These are phyloP conservation scores for Eurystomus glaucurus DNA, from an alignment of 2,797 vertebrate genomes.

Conservation along the genomic window DNA sequence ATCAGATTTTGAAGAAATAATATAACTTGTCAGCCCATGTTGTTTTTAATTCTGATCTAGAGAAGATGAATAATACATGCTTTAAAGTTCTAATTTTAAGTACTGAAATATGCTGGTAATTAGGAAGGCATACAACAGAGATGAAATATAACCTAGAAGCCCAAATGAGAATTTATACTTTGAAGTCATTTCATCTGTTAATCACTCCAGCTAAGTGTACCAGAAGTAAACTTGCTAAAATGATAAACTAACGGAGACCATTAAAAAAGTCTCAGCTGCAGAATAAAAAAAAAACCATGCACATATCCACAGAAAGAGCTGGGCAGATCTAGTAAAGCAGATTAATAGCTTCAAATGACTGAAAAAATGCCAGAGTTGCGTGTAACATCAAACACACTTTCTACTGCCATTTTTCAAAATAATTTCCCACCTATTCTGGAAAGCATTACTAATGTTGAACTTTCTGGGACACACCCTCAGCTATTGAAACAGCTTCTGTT, in stretches of 20 bases:
- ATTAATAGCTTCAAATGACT: not conserved
- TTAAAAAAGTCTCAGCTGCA: slow-evolving; percentile 15
- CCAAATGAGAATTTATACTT: slow-evolving; percentile 30
- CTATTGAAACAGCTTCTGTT: not conserved
- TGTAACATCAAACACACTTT: not conserved
- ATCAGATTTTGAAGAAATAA: slow-evolving; percentile 8
- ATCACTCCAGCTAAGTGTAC: slow-evolving; percentile 1
- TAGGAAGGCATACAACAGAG: slow-evolving; percentile 50
- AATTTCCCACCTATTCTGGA: slow-evolving; percentile 26
- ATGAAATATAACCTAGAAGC: slow-evolving; percentile 21
- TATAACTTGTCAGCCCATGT: not conserved
- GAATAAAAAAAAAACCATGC: not conserved
- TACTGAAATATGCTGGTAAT: slow-evolving; percentile 13
- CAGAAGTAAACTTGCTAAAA: slow-evolving; percentile 21
- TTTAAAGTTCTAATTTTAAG: slow-evolving; percentile 33
- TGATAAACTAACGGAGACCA: not conserved
- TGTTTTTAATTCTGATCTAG: not conserved
- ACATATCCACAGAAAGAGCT: not conserved
- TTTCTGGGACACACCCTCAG: slow-evolving; percentile 3
- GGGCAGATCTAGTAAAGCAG: not conserved
- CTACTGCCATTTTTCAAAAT: slow-evolving; percentile 23
- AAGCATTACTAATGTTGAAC: slow-evolving; percentile 26
- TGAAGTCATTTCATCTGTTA: slow-evolving; percentile 33
- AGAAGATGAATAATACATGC: not conserved
- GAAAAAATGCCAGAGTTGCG: not conserved